Conservation (phyloP, 1,140 invertebrate genomes). For the Medauroidea extradentata region DNA sequence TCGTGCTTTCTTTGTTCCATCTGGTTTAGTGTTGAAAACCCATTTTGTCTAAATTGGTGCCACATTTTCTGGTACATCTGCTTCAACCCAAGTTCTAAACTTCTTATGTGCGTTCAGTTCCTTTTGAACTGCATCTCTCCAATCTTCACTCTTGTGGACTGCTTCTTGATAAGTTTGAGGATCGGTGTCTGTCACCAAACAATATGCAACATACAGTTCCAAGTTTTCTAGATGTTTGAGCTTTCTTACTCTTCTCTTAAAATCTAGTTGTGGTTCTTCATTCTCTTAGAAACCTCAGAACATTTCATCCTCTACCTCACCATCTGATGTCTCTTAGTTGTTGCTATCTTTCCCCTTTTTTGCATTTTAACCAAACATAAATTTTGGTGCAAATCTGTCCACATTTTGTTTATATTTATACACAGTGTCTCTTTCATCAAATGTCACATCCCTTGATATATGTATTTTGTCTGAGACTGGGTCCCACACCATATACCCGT, state of each 20-base stretch:
- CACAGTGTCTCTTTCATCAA: neutral
- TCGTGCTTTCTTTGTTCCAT: constrained; percentile 26
- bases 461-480: neutral
- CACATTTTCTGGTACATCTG: neutral
- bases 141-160: neutral
- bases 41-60: constrained; percentile 12
- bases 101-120: neutral
- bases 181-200: neutral
- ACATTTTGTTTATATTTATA: neutral
- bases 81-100: neutral
- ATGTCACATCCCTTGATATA: neutral
- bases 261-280: neutral
- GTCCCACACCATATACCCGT: neutral
- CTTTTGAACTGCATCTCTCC: neutral
- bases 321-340: neutral
- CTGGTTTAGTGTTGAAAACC: constrained; percentile 27
- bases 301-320: neutral
- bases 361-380: neutral
- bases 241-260: neutral
- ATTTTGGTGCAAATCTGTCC: neutral
- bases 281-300: neutral
- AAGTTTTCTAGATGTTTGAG: neutral
- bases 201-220: neutral
- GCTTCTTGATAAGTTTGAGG: neutral
- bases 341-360: neutral